Evolutionary conservation across 2,888 invertebrate species (phyloP).

Genomic region (Scelioninae gen. 2): DNA sequence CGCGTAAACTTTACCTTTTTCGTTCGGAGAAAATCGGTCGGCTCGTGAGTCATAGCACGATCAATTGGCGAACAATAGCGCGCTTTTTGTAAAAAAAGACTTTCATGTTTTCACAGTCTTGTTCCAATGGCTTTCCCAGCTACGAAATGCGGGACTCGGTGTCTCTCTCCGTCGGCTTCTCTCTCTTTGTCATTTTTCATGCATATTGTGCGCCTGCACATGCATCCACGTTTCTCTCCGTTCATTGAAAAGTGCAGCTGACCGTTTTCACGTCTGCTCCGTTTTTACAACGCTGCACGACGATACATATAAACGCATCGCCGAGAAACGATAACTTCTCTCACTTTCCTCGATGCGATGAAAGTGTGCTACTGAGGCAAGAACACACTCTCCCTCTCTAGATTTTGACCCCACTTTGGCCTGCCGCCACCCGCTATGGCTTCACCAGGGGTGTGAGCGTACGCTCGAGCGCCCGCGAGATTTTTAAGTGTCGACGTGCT

Average conservation of each 20-base stretch:
- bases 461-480: conserved; percentile 12
- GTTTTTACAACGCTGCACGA: conserved; percentile 50
- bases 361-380: conserved; percentile 71
- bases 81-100: conserved; percentile 46
- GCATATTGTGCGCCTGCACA: conserved; percentile 43
- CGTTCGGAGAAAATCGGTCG: conserved; percentile 37
- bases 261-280: conserved; percentile 53
- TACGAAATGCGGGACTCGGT: conserved; percentile 44
- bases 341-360: conserved; percentile 69
- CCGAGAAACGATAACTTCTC: conserved; percentile 56
- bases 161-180: conserved; percentile 43
- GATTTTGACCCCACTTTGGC: conserved; percentile 50
- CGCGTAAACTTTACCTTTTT: conserved; percentile 43
- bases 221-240: conserved; percentile 46
- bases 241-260: conserved; percentile 51
- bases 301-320: conserved; percentile 50
- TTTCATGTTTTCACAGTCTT: conserved; percentile 54
- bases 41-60: conserved; percentile 45
- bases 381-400: conserved; percentile 64
- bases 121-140: conserved; percentile 46
- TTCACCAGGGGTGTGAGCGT: conserved; percentile 55
- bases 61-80: conserved; percentile 41
- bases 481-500: no score
- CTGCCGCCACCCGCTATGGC: conserved; percentile 50
- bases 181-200: conserved; percentile 54